Evolutionary conservation across 2,113 vertebrate genomes (phyloP).

Genomic region (Oxygymnocypris stewartii): DNA sequence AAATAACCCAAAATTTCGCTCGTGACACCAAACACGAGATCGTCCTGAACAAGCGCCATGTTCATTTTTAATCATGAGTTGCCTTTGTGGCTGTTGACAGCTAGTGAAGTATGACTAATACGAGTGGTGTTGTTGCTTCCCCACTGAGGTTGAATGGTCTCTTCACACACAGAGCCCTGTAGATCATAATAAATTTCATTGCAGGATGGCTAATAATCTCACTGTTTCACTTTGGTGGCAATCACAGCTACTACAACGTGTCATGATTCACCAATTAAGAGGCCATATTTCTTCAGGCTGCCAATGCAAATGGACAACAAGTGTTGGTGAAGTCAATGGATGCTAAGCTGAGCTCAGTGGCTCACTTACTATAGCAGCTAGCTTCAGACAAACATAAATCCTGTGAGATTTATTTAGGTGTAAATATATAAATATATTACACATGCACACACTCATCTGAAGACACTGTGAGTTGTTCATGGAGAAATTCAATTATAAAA

Average conservation of each 20-base stretch:
- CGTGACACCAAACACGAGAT: slow-evolving; percentile 55
- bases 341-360: slow-evolving; percentile 33
- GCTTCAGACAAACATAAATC: slow-evolving; percentile 11
- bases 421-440: not conserved
- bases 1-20: slow-evolving; percentile 57
- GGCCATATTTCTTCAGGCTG: slow-evolving; percentile 76
- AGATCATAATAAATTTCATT: slow-evolving; percentile 62
- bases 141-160: slow-evolving; percentile 73
- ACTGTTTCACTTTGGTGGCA: slow-evolving; percentile 76
- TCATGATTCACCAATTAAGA: slow-evolving; percentile 81
- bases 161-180: slow-evolving; percentile 63
- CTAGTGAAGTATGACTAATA: slow-evolving; percentile 78
- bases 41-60: slow-evolving; percentile 54
- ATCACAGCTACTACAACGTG: slow-evolving; percentile 75
- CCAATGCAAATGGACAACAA: slow-evolving; percentile 71
- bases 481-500: not conserved
- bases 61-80: slow-evolving; percentile 75
- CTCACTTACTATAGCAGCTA: not conserved
- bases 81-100: slow-evolving; percentile 77
- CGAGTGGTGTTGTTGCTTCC: slow-evolving; percentile 71
- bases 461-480: not conserved
- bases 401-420: not conserved
- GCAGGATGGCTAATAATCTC: slow-evolving; percentile 71
- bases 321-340: slow-evolving; percentile 52
- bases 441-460: not conserved